Conservation (phyloP, 2,888 invertebrate genomes). For the Rutpela maculata region DNA sequence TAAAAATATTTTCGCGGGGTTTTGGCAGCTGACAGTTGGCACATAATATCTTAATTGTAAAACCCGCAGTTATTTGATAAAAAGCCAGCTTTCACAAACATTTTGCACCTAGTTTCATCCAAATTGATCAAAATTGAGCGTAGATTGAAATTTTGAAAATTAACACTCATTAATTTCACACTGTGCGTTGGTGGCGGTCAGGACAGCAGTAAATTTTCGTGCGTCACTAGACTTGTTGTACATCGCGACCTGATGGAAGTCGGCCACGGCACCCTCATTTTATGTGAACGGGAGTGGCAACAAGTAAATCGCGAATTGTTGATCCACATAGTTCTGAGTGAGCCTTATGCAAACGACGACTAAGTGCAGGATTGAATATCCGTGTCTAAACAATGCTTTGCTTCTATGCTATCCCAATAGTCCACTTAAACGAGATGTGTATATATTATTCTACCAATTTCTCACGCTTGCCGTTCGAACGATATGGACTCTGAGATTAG, state of each 20-base stretch:
- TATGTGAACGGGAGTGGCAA: conserved; percentile 58
- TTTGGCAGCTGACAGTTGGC: no score
- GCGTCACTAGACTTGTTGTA: background rate
- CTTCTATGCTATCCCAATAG: conserved; percentile 38
- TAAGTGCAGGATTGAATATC: conserved; percentile 66
- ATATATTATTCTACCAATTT: conserved; percentile 31
- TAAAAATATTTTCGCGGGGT: no score
- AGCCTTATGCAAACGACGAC: conserved; percentile 66
- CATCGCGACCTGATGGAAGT: conserved; percentile 1
- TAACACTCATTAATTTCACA: no score
- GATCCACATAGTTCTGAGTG: conserved; percentile 58
- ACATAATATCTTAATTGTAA: no score
- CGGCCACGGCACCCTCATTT: background rate
- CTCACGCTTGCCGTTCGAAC: conserved; percentile 18
- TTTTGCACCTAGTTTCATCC: no score
- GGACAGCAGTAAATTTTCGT: background rate
- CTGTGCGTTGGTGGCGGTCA: background rate
- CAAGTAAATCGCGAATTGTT: conserved; percentile 67
- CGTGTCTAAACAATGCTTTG: conserved; percentile 65
- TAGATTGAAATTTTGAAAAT: no score
- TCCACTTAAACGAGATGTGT: conserved; percentile 45
- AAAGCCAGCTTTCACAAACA: no score
- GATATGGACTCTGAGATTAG: conserved; percentile 33
- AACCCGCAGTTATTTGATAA: no score
- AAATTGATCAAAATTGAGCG: no score